Percentiles rank a stretch among this genome's conserved stretches.
phyloP scores from a whole-genome alignment of 2,113 vertebrate genomes.

The Corythornis madagascariensis region DNA sequence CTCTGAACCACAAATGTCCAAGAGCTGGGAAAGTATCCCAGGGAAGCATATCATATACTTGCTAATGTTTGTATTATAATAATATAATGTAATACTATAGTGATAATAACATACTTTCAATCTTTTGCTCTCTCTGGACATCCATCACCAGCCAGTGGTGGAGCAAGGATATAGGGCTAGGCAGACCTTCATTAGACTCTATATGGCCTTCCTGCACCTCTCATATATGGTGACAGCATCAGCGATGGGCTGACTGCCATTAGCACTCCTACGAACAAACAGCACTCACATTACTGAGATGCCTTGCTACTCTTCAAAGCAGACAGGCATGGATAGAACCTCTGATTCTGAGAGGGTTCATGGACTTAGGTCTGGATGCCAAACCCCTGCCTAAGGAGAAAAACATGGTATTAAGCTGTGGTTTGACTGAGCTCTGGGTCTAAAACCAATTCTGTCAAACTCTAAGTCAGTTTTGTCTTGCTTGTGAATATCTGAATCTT shows the following conservation, averaged over 20 bases:
- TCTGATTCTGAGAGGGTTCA: not conserved
- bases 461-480: not conserved
- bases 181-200: not conserved
- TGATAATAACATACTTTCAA: not conserved
- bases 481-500: not conserved
- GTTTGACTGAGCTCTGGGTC: not conserved
- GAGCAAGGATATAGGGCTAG: not conserved
- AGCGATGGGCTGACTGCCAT: rapidly evolving
- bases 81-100: not conserved
- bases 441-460: not conserved
- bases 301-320: not conserved
- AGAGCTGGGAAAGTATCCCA: not conserved
- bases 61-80: not conserved
- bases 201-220: not conserved
- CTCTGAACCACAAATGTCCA: not conserved
- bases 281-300: not conserved
- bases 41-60: not conserved
- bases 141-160: not conserved
- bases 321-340: not conserved
- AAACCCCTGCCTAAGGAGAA: not conserved
- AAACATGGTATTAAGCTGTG: rapidly evolving
- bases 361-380: not conserved
- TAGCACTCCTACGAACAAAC: not conserved
- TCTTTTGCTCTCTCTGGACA: not conserved
- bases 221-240: not conserved